Percentiles rank a stretch among this genome's conserved stretches.
Conservation (phyloP, 1,140 invertebrate genomes). For the Hestina assimilis region DNA sequence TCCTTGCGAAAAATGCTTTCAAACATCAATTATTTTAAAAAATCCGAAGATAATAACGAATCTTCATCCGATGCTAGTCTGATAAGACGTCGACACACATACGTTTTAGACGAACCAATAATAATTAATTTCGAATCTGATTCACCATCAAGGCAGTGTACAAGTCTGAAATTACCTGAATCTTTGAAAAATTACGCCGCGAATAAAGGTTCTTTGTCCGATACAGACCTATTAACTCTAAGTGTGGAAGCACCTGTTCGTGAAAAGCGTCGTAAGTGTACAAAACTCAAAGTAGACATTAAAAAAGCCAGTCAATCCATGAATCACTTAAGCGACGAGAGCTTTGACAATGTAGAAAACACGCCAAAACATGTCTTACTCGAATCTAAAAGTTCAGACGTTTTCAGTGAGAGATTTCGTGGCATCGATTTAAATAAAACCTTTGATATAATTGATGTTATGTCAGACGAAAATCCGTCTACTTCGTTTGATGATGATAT, state of each 20-base stretch:
- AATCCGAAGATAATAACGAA: constrained; percentile 37
- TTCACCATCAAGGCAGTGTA: constrained; percentile 46
- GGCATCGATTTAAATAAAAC: constrained; percentile 60
- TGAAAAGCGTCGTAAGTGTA: constrained; percentile 38
- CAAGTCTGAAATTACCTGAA: constrained; percentile 49
- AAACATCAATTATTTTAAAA: constrained; percentile 67
- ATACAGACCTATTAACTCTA: constrained; percentile 50
- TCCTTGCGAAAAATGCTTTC: constrained; percentile 64
- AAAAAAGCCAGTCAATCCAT: constrained; percentile 58
- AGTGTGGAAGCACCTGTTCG: constrained; percentile 24
- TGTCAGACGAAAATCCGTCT: constrained; percentile 43
- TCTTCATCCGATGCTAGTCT: constrained; percentile 9
- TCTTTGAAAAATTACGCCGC: constrained; percentile 45
- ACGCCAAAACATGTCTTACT: constrained; percentile 62
- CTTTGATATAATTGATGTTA: constrained; percentile 55
- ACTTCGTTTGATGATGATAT: constrained; percentile 44
- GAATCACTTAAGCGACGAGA: constrained; percentile 28
- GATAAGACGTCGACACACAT: constrained; percentile 23
- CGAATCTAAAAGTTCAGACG: constrained; percentile 51
- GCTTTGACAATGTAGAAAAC: constrained; percentile 50
- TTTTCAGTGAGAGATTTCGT: constrained; percentile 52
- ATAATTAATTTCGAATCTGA: constrained; percentile 44
- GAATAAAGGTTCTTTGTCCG: constrained; percentile 60
- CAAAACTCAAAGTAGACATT: constrained; percentile 62
- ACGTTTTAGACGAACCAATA: constrained; percentile 22